Conservation (phyloP, 2,113 vertebrate species). For the Tyto alba region DNA sequence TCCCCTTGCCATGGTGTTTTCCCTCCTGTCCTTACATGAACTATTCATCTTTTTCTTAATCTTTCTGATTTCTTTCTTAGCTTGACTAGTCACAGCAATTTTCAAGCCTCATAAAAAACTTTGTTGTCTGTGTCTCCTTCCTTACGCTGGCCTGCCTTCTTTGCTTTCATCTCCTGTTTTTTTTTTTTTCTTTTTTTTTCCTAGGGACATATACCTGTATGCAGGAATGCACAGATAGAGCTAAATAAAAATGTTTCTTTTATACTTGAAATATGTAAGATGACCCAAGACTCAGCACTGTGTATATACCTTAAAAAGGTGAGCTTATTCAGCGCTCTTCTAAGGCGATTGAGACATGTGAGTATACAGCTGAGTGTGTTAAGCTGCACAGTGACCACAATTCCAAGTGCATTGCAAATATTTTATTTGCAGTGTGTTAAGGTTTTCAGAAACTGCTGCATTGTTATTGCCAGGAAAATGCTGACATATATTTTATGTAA, state of each 20-base stretch:
- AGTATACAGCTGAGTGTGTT: not conserved
- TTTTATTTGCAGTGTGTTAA: not conserved
- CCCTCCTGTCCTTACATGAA: not conserved
- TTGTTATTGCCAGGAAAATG: conserved; percentile 20
- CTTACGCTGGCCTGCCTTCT: not conserved
- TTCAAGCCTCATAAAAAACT: not conserved
- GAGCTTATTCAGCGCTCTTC: not conserved
- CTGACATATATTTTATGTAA: conserved; percentile 45
- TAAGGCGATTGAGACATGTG: not conserved
- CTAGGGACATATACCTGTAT: not conserved
- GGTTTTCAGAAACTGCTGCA: not conserved
- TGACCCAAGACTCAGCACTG: not conserved
- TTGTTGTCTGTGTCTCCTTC: not conserved
- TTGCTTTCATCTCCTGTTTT: not conserved
- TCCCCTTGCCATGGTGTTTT: not conserved
- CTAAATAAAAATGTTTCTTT: not conserved
- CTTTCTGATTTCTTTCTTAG: not conserved
- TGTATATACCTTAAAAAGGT: not conserved
- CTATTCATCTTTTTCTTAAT: not conserved
- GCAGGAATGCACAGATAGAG: not conserved
- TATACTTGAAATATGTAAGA: not conserved
- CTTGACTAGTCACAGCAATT: not conserved
- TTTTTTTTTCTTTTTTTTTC: not conserved
- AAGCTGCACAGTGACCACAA: not conserved
- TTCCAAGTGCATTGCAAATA: not conserved